A percentile compares a stretch with the other conserved stretches of the same genome.
Evolutionary conservation across 2,113 vertebrate species (phyloP).

Genomic region (Sinocyclocheilus grahami): DNA sequence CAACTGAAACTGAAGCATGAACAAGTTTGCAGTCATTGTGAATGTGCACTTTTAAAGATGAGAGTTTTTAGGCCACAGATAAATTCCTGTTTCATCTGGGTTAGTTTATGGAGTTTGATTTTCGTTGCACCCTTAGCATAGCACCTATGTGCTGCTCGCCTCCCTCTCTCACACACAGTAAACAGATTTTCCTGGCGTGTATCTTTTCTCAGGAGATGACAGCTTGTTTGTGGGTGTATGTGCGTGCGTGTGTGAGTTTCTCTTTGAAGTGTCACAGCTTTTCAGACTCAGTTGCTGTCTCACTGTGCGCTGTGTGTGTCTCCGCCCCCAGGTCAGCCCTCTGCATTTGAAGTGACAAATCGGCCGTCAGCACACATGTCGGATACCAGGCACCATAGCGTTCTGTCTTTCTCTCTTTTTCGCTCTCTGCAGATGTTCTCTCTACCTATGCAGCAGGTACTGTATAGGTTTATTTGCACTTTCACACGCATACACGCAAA

Average conservation of each 20-base stretch:
- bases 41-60: no score
- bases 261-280: constrained; percentile 58
- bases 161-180: constrained; percentile 21
- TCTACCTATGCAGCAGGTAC: constrained; percentile 28
- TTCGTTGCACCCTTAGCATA: not conserved
- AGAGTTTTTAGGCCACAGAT: not conserved
- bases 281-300: constrained; percentile 49
- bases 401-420: constrained; percentile 30
- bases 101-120: constrained; percentile 9
- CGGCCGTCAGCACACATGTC: constrained; percentile 47
- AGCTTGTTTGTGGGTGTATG: constrained; percentile 40
- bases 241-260: constrained; percentile 27
- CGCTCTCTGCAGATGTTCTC: constrained; percentile 10
- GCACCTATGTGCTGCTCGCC: not conserved
- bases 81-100: not conserved
- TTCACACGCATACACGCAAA: not conserved
- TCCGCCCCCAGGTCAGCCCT: constrained; percentile 55
- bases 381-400: constrained; percentile 64
- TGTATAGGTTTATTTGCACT: constrained; percentile 35
- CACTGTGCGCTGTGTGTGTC: constrained; percentile 42
- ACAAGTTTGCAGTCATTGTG: not conserved
- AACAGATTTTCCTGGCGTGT: constrained; percentile 33
- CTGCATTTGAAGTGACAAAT: constrained; percentile 62
- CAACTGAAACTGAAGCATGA: not conserved
- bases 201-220: constrained; percentile 36